phyloP scores from a whole-genome alignment of 2,113 vertebrate genomes.

The Erinaceus europaeus region DNA sequence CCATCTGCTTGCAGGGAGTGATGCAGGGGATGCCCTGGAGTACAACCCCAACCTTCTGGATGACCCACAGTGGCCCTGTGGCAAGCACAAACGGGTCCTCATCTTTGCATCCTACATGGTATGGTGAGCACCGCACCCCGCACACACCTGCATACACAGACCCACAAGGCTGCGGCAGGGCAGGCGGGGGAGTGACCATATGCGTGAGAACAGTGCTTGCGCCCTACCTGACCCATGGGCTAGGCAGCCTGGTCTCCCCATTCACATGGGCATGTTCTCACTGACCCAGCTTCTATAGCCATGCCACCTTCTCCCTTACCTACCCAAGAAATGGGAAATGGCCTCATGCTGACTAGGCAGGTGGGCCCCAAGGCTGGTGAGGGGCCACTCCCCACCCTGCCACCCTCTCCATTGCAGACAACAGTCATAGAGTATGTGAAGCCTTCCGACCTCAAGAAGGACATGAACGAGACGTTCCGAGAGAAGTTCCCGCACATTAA shows the following conservation, averaged over 20 bases:
- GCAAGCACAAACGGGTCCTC: constrained; percentile 97
- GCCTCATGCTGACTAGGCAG: too few species aligned
- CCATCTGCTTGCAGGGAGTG: constrained; percentile 79
- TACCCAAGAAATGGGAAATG: too few species aligned
- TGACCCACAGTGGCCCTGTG: constrained; percentile 98
- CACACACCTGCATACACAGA: too few species aligned
- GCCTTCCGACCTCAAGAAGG: constrained; percentile 97
- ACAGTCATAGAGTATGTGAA: constrained; percentile 99
- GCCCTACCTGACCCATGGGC: too few species aligned
- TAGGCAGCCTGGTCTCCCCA: too few species aligned
- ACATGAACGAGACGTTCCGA: constrained; percentile 98
- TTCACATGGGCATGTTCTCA: too few species aligned
- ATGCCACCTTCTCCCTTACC: too few species aligned
- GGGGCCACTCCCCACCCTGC: neutral
- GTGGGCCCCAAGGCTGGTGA: neutral
- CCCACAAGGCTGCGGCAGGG: neutral
- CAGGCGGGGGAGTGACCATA: rapidly evolving
- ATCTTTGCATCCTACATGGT: constrained; percentile 98
- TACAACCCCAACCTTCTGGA: constrained; percentile 96
- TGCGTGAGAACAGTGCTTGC: too few species aligned
- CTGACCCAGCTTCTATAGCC: too few species aligned
- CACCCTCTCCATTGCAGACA: constrained; percentile 85
- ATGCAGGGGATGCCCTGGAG: constrained; percentile 86
- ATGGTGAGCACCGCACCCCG: constrained; percentile 71
- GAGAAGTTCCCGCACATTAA: constrained; percentile 98